phyloP scores from a whole-genome alignment of 2,113 vertebrate species.

The Chaetops frenatus region DNA sequence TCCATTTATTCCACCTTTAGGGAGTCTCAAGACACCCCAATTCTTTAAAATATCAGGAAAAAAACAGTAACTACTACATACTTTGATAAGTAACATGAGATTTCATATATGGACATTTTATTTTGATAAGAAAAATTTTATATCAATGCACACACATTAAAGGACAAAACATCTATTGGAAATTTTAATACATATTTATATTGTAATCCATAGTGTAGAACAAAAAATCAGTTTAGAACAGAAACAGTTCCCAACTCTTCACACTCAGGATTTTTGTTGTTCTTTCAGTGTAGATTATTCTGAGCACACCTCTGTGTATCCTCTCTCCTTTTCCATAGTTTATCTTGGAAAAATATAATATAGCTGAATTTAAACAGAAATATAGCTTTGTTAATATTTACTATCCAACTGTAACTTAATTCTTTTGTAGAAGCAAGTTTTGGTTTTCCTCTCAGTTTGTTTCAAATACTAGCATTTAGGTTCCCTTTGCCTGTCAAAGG shows the following conservation, averaged over 20 bases:
- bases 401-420: not conserved
- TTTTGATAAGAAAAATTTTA: not conserved
- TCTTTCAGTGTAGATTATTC: not conserved
- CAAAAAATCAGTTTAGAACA: not conserved
- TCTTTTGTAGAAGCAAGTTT: not conserved
- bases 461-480: not conserved
- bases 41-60: not conserved
- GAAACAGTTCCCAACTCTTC: not conserved
- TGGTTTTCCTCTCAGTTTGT: not conserved
- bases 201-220: not conserved
- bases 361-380: not conserved
- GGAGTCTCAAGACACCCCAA: not conserved
- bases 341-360: not conserved
- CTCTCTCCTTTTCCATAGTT: not conserved
- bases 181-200: not conserved
- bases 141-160: not conserved
- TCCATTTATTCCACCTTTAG: not conserved
- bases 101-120: not conserved
- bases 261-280: not conserved
- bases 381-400: not conserved
- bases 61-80: not conserved
- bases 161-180: rapidly evolving
- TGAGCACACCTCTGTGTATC: not conserved
- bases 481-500: not conserved
- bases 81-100: not conserved